Conservation (phyloP, 2,888 invertebrate species). For the Eumerus sabulonum region DNA sequence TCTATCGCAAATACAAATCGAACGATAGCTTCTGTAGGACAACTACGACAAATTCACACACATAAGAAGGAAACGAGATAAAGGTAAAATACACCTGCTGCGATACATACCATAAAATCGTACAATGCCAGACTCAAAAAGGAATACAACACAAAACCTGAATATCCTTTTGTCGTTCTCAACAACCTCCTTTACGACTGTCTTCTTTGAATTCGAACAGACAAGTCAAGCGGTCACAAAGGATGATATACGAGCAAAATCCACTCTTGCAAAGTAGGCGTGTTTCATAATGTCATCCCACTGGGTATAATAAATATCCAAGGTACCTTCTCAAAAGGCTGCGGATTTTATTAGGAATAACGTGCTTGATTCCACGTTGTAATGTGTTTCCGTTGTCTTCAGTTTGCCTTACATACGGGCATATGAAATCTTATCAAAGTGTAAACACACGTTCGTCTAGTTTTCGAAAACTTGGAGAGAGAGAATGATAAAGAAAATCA, state of each 20-base stretch:
- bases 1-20: conserved; percentile 8
- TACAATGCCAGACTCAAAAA: conserved; percentile 13
- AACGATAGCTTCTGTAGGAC: conserved; percentile 37
- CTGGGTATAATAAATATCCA: conserved; percentile 40
- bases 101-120: conserved; percentile 24
- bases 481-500: conserved; percentile 14
- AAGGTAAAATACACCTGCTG: conserved; percentile 46
- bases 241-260: background rate
- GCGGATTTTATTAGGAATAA: conserved; percentile 25
- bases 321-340: conserved; percentile 33
- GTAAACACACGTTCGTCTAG: conserved; percentile 51
- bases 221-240: background rate
- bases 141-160: background rate
- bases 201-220: background rate
- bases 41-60: too few relatives aligned
- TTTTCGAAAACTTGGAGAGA: conserved; percentile 12
- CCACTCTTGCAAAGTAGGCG: conserved; percentile 44
- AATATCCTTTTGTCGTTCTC: background rate
- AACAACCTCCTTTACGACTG: conserved; percentile 12
- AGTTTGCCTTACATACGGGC: conserved; percentile 24
- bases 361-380: conserved; percentile 15
- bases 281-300: conserved; percentile 51
- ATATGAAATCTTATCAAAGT: conserved; percentile 57
- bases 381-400: too few relatives aligned
- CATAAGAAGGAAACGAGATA: conserved; percentile 8